Percentiles rank a stretch among this genome's conserved stretches.
These are phyloP conservation scores for Halocynthia roretzi DNA, from an alignment of 23 tunicate genomes.

Conservation along the genomic window DNA sequence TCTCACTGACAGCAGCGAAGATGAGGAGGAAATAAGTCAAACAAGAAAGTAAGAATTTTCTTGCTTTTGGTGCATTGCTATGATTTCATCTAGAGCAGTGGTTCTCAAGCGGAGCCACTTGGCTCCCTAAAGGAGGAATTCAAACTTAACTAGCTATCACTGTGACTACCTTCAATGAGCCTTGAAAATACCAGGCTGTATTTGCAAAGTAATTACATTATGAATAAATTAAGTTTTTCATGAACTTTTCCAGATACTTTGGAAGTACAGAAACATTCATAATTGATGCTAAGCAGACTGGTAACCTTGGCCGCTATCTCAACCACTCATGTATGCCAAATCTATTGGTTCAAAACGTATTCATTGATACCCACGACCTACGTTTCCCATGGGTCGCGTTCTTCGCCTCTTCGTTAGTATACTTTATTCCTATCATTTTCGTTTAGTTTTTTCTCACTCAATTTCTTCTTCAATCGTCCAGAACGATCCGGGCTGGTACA, in stretches of 20 bases:
- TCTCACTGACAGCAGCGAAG: background rate
- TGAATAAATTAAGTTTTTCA: background rate
- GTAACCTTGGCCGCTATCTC: constrained; percentile 90
- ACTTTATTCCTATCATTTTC: background rate
- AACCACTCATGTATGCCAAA: constrained; percentile 97
- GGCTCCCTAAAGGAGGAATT: too few relatives aligned
- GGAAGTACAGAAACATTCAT: constrained; percentile 58
- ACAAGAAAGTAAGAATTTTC: constrained; percentile 11
- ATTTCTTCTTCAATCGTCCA: constrained; percentile 9
- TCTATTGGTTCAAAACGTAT: constrained; percentile 91
- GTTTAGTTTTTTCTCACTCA: background rate
- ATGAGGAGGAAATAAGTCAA: background rate
- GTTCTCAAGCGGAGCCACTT: too few relatives aligned
- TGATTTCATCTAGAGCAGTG: too few relatives aligned
- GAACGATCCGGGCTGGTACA: constrained; percentile 81
- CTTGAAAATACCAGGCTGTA: too few relatives aligned
- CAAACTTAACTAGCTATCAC: too few relatives aligned
- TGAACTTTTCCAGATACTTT: constrained; percentile 23
- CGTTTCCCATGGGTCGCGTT: constrained; percentile 98
- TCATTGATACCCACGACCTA: constrained; percentile 94
- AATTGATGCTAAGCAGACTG: constrained; percentile 92
- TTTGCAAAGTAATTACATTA: too few relatives aligned
- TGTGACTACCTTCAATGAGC: too few relatives aligned
- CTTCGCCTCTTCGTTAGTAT: constrained; percentile 66
- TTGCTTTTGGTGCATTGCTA: background rate